Evolutionary conservation across 1,140 invertebrate genomes (phyloP), one percentile per base, ranked within the genome.

Genomic region (Potamilus streckersoni): DNA sequence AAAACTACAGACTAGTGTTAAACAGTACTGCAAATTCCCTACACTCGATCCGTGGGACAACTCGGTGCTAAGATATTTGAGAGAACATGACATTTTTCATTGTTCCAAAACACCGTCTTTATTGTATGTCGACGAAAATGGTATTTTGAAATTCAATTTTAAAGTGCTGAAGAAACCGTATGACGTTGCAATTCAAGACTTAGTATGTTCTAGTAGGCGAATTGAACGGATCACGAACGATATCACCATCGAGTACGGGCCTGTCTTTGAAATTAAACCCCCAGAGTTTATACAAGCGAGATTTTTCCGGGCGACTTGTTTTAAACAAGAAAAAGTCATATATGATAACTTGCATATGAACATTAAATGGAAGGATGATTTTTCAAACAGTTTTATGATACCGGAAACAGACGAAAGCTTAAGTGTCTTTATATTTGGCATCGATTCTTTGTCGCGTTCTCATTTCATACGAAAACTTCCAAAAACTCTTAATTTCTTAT

Each of bases 381-480:
- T 55, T 4, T 59, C 56, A 4, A 49, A 49, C 38, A 49, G 63
- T 31, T 17, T 64, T 16, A 76, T 76, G 13, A 59, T 57, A 19
- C 16, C 49, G 6, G 74, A 76, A 70, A 60, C 62, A 17, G 74
- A 76, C 19, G 49, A 57, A 61, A 14, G 61, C 14, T 55, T 71
- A 20, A 76, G 74, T 60, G 61, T 76, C 13, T 62, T 76, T 58
- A 65, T 38, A 56, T 60, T 83, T 58, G 80, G 82, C 19, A 62
- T 81, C 27, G 82, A 83, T 69, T 81, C 79, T 19, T 69, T 75
- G 13, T 83, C 82, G 0, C 49, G 80, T 55, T 73, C 79, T 5
- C 76, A 79, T 57, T 75, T 63, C 23, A 38, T 83, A 5, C 64
- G 74, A 63, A 71, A 76, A 55, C 67, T 83, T 31, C 82, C 77